Evolutionary conservation across 2,113 vertebrate genomes (phyloP), one percentile per base, ranked within the genome.

Genomic region (Megaceryle maxima): DNA sequence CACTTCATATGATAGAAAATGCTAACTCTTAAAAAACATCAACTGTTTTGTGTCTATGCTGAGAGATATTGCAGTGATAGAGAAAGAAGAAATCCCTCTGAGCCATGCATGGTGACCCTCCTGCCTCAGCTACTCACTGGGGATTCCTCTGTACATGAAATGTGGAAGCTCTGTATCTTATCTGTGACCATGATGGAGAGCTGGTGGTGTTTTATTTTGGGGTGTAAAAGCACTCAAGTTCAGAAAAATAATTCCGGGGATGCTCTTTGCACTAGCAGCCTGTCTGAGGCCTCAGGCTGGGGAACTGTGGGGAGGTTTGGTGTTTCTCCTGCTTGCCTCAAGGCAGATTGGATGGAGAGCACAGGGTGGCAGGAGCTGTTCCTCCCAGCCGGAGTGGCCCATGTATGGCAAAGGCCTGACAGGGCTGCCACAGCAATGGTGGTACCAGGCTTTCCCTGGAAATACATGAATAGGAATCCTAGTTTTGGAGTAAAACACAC

Each of bases 351-450:
- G 33, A 25, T 22, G 3, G 76, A 77, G 41, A 77, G 10, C 9
- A 22, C 25, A 59, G 43, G 39, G 25, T 66, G 68, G 25, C 50
- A 66, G 44, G 7, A 90, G 19, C 25, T 6, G 0, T 59, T 64
- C n/a, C 22, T 48, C 10, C 44, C 1, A 3, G 16, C 9, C 0
- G 0, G 3, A 13, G 39, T 56, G 57, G 15, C 28, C 11, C 19
- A 33, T 56, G 6, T 13, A 4, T 1, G 1, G 16, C 0, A 1
- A 55, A 24, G 21, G 11, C 21, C 29, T 59, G 44, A 59, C 0
- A 0, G 39, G 8, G 59, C 24, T 19, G 31, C 35, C 3, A 10
- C n/a, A 63, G 48, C 26, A 67, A 15, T 35, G 29, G 29, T 19
- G 44, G 31, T 41, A 53, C n/a, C 19, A 77, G 62, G 44, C 7